Conservation (phyloP, 2,888 invertebrate species). For the Silvanus unidentatus region DNA sequence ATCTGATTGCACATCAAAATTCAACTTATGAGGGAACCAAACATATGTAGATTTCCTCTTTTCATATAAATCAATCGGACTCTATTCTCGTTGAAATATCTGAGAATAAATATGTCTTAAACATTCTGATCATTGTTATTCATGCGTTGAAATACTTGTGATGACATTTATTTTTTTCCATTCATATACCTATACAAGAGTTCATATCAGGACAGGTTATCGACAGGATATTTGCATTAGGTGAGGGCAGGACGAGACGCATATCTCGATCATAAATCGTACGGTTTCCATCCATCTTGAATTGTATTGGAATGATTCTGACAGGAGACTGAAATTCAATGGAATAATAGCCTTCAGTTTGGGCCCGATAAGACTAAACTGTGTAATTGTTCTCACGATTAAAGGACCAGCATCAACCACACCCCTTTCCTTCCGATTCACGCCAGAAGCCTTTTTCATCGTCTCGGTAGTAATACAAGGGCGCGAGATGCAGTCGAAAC, state of each 20-base stretch:
- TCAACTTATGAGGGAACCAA: too few species aligned
- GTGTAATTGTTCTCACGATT: conserved; percentile 36
- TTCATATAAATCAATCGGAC: not conserved
- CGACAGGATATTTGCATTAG: conserved; percentile 40
- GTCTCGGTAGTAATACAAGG: too few species aligned
- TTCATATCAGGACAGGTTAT: conserved; percentile 25
- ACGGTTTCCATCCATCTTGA: conserved; percentile 38
- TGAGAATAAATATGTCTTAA: too few species aligned
- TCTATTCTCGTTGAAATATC: too few species aligned
- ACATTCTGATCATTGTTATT: too few species aligned
- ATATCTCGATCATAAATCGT: conserved; percentile 30
- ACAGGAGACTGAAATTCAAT: conserved; percentile 37
- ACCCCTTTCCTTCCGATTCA: conserved; percentile 21
- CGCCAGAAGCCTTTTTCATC: conserved; percentile 19
- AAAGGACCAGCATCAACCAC: conserved; percentile 18
- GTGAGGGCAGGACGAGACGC: conserved; percentile 29
- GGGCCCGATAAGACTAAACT: conserved; percentile 37
- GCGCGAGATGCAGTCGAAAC: too few species aligned
- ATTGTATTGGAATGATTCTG: conserved; percentile 41
- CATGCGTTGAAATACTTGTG: not conserved
- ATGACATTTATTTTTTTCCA: conserved; percentile 4
- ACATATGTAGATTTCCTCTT: not conserved
- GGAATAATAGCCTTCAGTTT: conserved; percentile 33
- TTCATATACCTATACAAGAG: conserved; percentile 8
- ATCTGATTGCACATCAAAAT: too few species aligned